Evolutionary conservation across 2,888 invertebrate genomes (phyloP).

Genomic region (Limnephilus marmoratus): DNA sequence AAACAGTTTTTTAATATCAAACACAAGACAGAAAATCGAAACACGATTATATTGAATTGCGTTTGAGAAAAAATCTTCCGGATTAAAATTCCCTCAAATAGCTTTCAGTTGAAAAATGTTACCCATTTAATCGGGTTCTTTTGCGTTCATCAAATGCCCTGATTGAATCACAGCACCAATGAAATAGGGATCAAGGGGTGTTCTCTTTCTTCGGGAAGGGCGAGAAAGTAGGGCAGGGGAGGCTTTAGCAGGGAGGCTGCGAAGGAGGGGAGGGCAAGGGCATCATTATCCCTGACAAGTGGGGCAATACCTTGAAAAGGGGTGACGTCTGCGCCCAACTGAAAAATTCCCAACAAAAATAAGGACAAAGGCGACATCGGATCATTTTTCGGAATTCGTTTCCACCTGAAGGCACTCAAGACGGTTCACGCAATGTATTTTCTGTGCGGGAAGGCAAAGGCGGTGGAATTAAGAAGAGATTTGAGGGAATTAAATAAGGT

Average conservation of each 20-base stretch:
- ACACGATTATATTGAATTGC: background rate
- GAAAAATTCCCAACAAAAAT: conserved; percentile 52
- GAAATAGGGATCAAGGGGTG: conserved; percentile 25
- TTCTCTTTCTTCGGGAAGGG: conserved; percentile 5
- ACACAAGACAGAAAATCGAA: background rate
- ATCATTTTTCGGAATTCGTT: conserved; percentile 49
- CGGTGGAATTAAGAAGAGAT: conserved; percentile 4
- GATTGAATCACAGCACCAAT: conserved; percentile 34
- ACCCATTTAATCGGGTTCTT: background rate
- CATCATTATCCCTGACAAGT: conserved; percentile 37
- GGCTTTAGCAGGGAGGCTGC: background rate
- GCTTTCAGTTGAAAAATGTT: background rate
- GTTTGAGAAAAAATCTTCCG: background rate
- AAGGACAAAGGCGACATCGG: conserved; percentile 45
- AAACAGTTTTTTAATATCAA: background rate
- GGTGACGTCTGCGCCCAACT: conserved; percentile 46
- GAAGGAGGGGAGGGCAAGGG: background rate
- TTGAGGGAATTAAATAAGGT: background rate
- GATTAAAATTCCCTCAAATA: background rate
- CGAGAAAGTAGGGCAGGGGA: background rate
- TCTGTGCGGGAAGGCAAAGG: background rate
- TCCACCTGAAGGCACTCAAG: conserved; percentile 36
- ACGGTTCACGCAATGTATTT: conserved; percentile 32
- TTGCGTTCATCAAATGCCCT: conserved; percentile 18
- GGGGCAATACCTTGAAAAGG: conserved; percentile 22